A percentile compares a stretch with the other conserved stretches of the same genome.
phyloP scores from a whole-genome alignment of 2,888 invertebrate genomes.

The Caenorhabditis imperialis region DNA sequence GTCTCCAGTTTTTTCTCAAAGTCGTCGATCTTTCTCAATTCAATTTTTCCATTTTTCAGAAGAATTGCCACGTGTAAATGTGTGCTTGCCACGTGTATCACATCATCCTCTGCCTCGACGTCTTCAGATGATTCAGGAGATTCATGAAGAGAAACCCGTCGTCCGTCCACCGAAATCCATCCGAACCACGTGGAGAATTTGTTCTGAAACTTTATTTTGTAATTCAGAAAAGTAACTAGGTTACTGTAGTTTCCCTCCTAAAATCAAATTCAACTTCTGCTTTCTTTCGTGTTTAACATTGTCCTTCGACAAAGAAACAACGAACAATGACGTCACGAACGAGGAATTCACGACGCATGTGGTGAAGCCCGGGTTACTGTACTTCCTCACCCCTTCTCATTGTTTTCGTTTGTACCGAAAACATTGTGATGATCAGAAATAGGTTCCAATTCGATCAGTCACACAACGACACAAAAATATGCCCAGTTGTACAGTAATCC shows the following conservation, averaged over 20 bases:
- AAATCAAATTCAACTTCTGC: too few species aligned
- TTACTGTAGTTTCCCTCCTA: too few species aligned
- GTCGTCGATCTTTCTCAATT: constrained; percentile 13
- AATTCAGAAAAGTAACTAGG: too few species aligned
- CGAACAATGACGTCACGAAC: constrained; percentile 13
- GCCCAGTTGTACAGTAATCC: constrained; percentile 1
- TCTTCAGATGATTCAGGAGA: not conserved
- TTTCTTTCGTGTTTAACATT: too few species aligned
- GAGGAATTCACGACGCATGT: not conserved
- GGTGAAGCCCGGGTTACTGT: not conserved
- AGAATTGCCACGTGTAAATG: constrained; percentile 35
- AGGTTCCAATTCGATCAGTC: not conserved
- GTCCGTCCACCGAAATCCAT: not conserved
- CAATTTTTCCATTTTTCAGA: constrained; percentile 8
- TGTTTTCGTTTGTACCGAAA: not conserved
- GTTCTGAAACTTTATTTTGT: too few species aligned
- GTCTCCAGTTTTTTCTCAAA: not conserved
- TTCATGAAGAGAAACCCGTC: not conserved
- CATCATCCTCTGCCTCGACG: not conserved
- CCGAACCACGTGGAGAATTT: constrained; percentile 42
- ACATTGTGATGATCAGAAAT: too few species aligned
- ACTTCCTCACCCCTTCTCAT: not conserved
- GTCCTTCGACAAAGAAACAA: constrained; percentile 1
- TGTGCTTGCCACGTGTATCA: constrained; percentile 19
- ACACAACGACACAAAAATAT: not conserved